Percentiles rank a stretch among this genome's conserved stretches.
Conservation (phyloP, 1,140 invertebrate genomes). For the fruit fly (Drosophila melanogaster) region Release_6_plus_ISO1_MT NT_033779.5:17508001-17508500, state of each 20-base stretch:
- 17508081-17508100: slow-evolving; percentile 94
- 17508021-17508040: slow-evolving; percentile 93
- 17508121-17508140: slow-evolving; percentile 98
- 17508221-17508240: slow-evolving; percentile 92
- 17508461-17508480: slow-evolving; percentile 92
- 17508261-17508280: slow-evolving; percentile 97
- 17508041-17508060: slow-evolving; percentile 90
- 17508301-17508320: slow-evolving; percentile 95
- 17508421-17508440: slow-evolving; percentile 94
- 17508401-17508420: slow-evolving; percentile 95
- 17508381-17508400: slow-evolving; percentile 98
- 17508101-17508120: slow-evolving; percentile 97
- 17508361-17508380: slow-evolving; percentile 96
- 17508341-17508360: slow-evolving; percentile 97
- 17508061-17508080: slow-evolving; percentile 94
- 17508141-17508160: slow-evolving; percentile 96
- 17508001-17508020: slow-evolving; percentile 96
- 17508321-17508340: slow-evolving; percentile 96
- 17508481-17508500: slow-evolving; percentile 96
- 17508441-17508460: slow-evolving; percentile 94
- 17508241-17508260: slow-evolving; percentile 99
- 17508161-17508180: slow-evolving; percentile 91
- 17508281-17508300: slow-evolving; percentile 97
- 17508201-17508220: too few relatives aligned
- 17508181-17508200: too few relatives aligned